phyloP scores from a whole-genome alignment of 2,888 invertebrate genomes.

The Portevinia maculata region DNA sequence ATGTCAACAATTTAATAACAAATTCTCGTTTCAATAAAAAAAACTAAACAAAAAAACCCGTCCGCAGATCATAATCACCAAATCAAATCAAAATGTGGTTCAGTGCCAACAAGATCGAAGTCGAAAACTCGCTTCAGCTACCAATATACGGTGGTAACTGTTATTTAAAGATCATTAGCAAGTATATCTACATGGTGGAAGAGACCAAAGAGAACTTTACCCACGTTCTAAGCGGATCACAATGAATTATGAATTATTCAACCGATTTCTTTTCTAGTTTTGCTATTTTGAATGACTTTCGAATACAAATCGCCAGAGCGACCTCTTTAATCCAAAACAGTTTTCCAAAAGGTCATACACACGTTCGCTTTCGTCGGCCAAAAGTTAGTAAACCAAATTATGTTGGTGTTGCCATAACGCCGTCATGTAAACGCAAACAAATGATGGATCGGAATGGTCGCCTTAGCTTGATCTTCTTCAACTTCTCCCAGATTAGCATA shows the following conservation, averaged over 20 bases:
- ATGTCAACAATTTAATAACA: conserved; percentile 7
- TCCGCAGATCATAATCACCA: not conserved
- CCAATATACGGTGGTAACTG: not conserved
- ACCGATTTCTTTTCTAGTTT: conserved; percentile 10
- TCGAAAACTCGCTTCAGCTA: conserved; percentile 18
- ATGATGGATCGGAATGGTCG: conserved; percentile 21
- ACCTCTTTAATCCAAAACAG: not conserved
- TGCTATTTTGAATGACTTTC: conserved; percentile 8
- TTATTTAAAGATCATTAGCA: conserved; percentile 30
- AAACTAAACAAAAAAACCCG: conserved; percentile 22
- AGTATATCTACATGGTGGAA: not conserved
- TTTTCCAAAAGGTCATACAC: conserved; percentile 24
- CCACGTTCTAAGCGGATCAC: conserved; percentile 1
- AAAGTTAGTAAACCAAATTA: conserved; percentile 4
- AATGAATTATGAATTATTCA: conserved; percentile 37
- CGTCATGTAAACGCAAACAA: conserved; percentile 28
- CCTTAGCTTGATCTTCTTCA: conserved; percentile 24
- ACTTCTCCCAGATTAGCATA: conserved; percentile 31
- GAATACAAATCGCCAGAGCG: conserved; percentile 15
- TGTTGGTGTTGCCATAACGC: not conserved
- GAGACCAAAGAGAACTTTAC: not conserved
- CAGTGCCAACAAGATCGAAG: conserved; percentile 11
- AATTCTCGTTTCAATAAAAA: conserved; percentile 7
- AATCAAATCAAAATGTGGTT: not conserved
- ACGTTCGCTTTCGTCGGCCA: conserved; percentile 46